Evolutionary conservation across 2,888 invertebrate species (phyloP), one percentile per base, ranked within the genome.

Genomic region (Aplocera efformata): DNA sequence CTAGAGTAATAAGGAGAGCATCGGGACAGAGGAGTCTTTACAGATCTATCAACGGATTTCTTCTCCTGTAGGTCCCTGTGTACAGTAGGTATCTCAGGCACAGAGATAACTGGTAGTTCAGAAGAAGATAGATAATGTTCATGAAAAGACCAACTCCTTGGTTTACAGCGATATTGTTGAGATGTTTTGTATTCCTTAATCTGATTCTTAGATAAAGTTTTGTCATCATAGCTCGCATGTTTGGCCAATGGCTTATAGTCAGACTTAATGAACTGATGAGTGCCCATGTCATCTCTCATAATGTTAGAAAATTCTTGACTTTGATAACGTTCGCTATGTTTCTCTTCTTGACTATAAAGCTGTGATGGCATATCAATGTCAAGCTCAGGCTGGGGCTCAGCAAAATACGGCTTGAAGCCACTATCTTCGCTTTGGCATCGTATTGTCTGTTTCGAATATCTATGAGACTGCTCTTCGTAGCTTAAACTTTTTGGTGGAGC

Each of bases 1-100:
- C 93, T 93, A 17, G 93, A 93, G 70, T 93, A 93, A 66, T 93
- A 93, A 0, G 93, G 93, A 1, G 93, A 93, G 63, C 93, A 93
- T 65, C 93, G 92, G 0, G 92, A 89, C 20, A 93, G 72, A 52
- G 90, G 89, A 8, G 88, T 88, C 62, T 90, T 90, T 25, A 80
- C 89, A 39, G 90, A 89, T 39, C 85, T 66, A 32, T 88, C 88
- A 7, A 53, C 62, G 1, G 72, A 70, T 48, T 73, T 89, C 63
- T 62, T 89, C 67, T 74, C 89, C 64, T 67, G 84, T 58, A 72
- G 73, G 70, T 80, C 90, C 72, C 78, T 76, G 50, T 83, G 80
- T 25, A 66, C 89, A 56, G 66, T 81, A 56, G 78, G 85, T 71
- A 85, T 60, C 63, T 89, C 91, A 28, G 91, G 90, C 10, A 90